Percentiles rank a stretch among this genome's conserved stretches.
Conservation (phyloP, 2,113 vertebrate species). For the Scomber scombrus region DNA sequence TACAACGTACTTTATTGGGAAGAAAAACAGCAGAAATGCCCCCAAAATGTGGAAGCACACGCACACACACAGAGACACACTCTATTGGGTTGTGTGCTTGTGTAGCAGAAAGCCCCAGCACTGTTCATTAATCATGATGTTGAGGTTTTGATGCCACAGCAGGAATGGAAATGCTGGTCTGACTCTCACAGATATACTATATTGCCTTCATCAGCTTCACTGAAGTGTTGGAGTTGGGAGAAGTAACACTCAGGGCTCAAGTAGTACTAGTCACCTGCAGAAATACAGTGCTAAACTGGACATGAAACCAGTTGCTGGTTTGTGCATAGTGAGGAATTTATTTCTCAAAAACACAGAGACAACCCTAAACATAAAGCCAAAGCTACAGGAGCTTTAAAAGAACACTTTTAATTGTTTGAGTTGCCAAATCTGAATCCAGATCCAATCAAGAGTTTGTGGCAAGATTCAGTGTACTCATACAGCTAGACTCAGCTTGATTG, state of each 20-base stretch:
- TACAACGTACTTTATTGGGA: background rate
- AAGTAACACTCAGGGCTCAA: slow-evolving; percentile 37
- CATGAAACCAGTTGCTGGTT: no score
- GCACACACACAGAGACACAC: slow-evolving; percentile 36
- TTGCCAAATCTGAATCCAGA: no score
- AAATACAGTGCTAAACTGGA: background rate
- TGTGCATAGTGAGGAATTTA: no score
- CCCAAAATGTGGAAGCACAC: slow-evolving; percentile 23
- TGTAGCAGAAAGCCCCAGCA: slow-evolving; percentile 71
- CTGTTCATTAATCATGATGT: slow-evolving; percentile 78
- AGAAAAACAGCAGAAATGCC: slow-evolving; percentile 6
- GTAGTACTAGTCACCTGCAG: slow-evolving; percentile 21
- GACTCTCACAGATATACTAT: slow-evolving; percentile 74
- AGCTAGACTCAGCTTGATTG: no score
- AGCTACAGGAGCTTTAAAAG: no score
- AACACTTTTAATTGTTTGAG: no score
- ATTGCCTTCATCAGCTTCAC: slow-evolving; percentile 76
- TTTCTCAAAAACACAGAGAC: no score
- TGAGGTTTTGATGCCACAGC: slow-evolving; percentile 80
- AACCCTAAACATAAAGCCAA: no score
- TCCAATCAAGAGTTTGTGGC: no score
- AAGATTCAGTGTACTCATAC: no score
- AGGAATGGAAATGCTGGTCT: slow-evolving; percentile 74
- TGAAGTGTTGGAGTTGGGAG: slow-evolving; percentile 36
- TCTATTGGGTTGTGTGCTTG: slow-evolving; percentile 66